These are phyloP conservation scores for Sitobion miscanthi DNA, from an alignment of 1,140 invertebrate genomes.

Conservation along the genomic window DNA sequence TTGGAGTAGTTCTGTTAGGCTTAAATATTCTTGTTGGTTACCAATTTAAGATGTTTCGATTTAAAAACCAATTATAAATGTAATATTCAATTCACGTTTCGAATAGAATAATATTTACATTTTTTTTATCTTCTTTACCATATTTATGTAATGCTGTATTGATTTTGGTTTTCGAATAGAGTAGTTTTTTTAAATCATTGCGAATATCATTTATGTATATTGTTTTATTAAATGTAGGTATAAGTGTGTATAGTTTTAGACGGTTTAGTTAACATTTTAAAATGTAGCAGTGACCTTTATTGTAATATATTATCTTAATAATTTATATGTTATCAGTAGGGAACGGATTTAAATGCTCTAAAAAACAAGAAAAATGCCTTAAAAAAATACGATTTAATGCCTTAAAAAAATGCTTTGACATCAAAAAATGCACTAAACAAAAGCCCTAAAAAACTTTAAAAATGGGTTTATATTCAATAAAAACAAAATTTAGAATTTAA, in stretches of 20 bases:
- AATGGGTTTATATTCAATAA: no score
- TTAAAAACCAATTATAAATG: background rate
- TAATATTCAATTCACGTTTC: background rate
- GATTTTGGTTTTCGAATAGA: background rate
- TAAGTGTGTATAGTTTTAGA: background rate
- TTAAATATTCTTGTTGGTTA: background rate
- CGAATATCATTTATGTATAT: background rate
- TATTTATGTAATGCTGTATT: background rate
- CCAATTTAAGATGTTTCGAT: background rate
- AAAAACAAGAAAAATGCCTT: no score
- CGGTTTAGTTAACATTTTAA: background rate
- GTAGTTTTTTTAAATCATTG: background rate
- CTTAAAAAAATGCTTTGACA: no score
- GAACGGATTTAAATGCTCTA: no score
- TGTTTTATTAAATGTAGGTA: background rate
- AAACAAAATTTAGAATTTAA: no score
- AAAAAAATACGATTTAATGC: no score
- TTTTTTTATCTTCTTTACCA: background rate
- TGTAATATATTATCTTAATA: no score
- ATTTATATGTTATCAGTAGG: no score
- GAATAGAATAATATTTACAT: background rate
- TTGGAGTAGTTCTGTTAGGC: background rate
- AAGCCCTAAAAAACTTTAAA: no score
- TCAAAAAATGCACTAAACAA: no score
- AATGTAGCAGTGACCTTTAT: background rate